These are phyloP conservation scores for Brenthis hecate DNA, from an alignment of 2,888 invertebrate species.

Conservation along the genomic window DNA sequence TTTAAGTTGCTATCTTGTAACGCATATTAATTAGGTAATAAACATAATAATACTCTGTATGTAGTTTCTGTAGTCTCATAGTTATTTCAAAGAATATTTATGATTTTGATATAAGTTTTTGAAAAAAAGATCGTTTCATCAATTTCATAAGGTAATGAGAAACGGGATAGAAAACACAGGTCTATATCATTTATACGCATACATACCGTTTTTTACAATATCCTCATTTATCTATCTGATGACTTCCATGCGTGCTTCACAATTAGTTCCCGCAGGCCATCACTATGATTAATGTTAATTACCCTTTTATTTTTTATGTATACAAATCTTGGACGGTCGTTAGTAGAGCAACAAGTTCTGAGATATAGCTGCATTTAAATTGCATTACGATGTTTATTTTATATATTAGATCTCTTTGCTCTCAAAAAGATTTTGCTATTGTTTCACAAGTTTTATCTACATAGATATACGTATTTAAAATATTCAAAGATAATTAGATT, in stretches of 20 bases:
- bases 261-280: slow-evolving; percentile 65
- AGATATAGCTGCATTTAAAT: not conserved
- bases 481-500: no score
- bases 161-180: not conserved
- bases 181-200: not conserved
- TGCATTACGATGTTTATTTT: not conserved
- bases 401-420: no score
- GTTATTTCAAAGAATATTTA: no score
- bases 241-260: slow-evolving; percentile 49
- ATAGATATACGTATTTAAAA: no score
- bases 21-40: no score
- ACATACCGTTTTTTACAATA: slow-evolving; percentile 58
- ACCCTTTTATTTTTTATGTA: slow-evolving; percentile 49
- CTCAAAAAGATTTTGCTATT: no score
- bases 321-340: slow-evolving; percentile 16
- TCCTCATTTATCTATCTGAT: slow-evolving; percentile 52
- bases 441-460: no score
- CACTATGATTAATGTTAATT: slow-evolving; percentile 78
- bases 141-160: not conserved
- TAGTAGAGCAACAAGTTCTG: not conserved
- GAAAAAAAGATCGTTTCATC: no score
- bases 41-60: no score
- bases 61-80: no score
- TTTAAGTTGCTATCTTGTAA: no score
- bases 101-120: no score